phyloP scores from a whole-genome alignment of 2,113 vertebrate species.

The rat (Rattus norvegicus) region GRCr8 NC_086030.1:39725001-39725500 shows the following conservation, averaged over 20 bases:
- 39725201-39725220: slow-evolving; percentile 77
- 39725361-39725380: slow-evolving; percentile 43
- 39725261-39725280: slow-evolving; percentile 74
- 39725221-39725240: slow-evolving; percentile 77
- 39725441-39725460: slow-evolving; percentile 54
- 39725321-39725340: slow-evolving; percentile 77
- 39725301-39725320: slow-evolving; percentile 33
- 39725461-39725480: slow-evolving; percentile 50
- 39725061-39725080: slow-evolving; percentile 54
- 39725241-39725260: slow-evolving; percentile 82
- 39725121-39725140: slow-evolving; percentile 62
- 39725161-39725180: background rate
- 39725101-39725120: background rate
- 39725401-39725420: background rate
- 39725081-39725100: slow-evolving; percentile 72
- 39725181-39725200: slow-evolving; percentile 35
- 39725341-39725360: slow-evolving; percentile 18
- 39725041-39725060: slow-evolving; percentile 38
- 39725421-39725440: slow-evolving; percentile 63
- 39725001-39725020: slow-evolving; percentile 50
- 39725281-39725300: slow-evolving; percentile 56
- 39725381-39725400: background rate
- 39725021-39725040: slow-evolving; percentile 52
- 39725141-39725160: slow-evolving; percentile 55
- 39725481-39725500: slow-evolving; percentile 65